phyloP scores from a whole-genome alignment of 1,140 invertebrate species.

The Drosophila ohnishii region DNA sequence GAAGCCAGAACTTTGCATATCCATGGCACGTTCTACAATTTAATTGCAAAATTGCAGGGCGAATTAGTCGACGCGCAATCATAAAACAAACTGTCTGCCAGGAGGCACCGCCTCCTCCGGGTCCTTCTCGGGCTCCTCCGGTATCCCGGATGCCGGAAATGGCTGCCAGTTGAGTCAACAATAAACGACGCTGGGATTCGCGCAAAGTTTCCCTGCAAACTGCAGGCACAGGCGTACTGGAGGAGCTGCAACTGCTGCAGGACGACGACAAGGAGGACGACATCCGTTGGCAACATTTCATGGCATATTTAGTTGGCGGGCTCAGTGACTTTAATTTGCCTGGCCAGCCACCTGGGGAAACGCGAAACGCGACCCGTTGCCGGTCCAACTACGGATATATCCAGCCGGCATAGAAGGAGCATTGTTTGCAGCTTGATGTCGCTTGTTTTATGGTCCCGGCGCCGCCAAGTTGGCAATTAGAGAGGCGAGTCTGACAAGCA shows the following conservation, averaged over 20 bases:
- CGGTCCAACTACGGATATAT: conserved; percentile 29
- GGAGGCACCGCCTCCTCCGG: conserved; percentile 4
- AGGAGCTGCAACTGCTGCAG: conserved; percentile 10
- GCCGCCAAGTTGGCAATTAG: conserved; percentile 57
- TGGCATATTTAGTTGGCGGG: conserved; percentile 64
- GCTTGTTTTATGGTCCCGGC: conserved; percentile 39
- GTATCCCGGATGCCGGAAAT: conserved; percentile 60
- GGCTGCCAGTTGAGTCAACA: conserved; percentile 69
- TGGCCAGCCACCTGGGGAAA: conserved; percentile 53
- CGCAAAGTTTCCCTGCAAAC: conserved; percentile 52
- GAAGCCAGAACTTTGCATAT: conserved; percentile 40
- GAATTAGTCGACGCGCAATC: conserved; percentile 54
- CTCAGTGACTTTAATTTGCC: conserved; percentile 73
- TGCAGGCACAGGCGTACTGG: conserved; percentile 9
- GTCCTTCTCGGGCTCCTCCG: conserved; percentile 10
- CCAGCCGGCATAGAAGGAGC: conserved; percentile 25
- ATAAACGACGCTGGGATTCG: conserved; percentile 62
- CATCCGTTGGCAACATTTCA: conserved; percentile 72
- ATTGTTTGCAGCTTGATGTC: conserved; percentile 45
- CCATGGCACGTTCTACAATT: conserved; percentile 46
- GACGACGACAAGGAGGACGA: conserved; percentile 35
- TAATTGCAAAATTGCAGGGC: conserved; percentile 57
- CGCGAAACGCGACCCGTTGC: conserved; percentile 12
- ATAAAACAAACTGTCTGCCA: conserved; percentile 71
- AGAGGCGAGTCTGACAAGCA: conserved; percentile 25